Evolutionary conservation across 2,888 invertebrate genomes (phyloP).

Genomic region (Synergus japonicus): DNA sequence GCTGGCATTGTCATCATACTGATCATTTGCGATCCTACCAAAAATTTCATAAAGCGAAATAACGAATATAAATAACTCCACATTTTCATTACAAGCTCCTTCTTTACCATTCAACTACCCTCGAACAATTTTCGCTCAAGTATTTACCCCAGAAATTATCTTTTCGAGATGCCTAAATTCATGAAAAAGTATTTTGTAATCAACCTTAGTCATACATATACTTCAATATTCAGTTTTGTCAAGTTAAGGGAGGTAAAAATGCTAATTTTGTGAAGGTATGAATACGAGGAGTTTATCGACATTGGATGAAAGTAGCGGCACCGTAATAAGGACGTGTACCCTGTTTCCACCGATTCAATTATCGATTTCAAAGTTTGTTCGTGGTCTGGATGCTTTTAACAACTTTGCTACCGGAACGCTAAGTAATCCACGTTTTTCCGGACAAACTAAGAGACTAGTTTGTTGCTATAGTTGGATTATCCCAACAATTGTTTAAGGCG

Average conservation of each 20-base stretch:
- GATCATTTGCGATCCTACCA: not conserved
- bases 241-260: not conserved
- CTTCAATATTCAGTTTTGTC: not conserved
- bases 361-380: constrained; percentile 36
- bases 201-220: not conserved
- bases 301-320: not conserved
- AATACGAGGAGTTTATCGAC: not conserved
- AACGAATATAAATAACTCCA: not conserved
- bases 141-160: not conserved
- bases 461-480: constrained; percentile 8
- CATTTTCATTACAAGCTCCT: not conserved
- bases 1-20: constrained; percentile 2
- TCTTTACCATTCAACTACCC: not conserved
- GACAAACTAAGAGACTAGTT: constrained; percentile 15
- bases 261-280: not conserved
- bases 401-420: constrained; percentile 25
- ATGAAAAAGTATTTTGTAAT: not conserved
- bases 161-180: not conserved
- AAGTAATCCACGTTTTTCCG: constrained; percentile 14
- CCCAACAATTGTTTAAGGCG: not conserved
- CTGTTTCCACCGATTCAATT: constrained; percentile 27
- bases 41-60: constrained; percentile 12
- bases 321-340: constrained; percentile 18
- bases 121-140: not conserved
- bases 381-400: constrained; percentile 31